Evolutionary conservation across 2,888 invertebrate genomes (phyloP), one percentile per base, ranked within the genome.

Genomic region (Seira musarum): DNA sequence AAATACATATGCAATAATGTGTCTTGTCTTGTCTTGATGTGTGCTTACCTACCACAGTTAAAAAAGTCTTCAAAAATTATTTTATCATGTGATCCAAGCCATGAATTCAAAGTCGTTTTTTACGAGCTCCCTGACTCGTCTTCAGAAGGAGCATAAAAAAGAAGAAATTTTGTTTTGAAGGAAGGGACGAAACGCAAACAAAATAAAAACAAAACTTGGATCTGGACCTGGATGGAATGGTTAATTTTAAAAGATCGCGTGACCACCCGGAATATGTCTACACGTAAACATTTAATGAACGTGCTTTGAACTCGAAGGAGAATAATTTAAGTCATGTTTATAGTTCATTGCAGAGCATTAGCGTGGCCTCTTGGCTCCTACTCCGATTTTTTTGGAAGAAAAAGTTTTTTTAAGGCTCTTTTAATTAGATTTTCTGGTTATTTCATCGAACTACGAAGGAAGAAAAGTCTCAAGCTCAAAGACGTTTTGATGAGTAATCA

Each of bases 181-280:
- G n/a, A n/a, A n/a, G n/a, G n/a, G n/a, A n/a, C n/a, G n/a, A n/a
- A n/a, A n/a, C n/a, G n/a, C n/a, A n/a, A n/a, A n/a, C n/a, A n/a
- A n/a, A n/a, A n/a, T 40, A 66, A 60, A 60, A 74, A 57, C 22
- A 68, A 69, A 57, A 46, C 25, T n/a, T 64, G 25, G 15, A 69
- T n/a, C n/a, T n/a, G n/a, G 25, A 69, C 69, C 64, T 76, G 76
- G 65, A 64, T 21, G 21, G 76, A 76, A 76, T 76, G 1, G 69
- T 64, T 76, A 76, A 76, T 69, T 75, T 61, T 22, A 15, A n/a
- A 75, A 35, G 68, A 68, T 66, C 22, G 69, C 68, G 75, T 76
- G 76, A 70, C 76, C 76, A 76, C 76, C 76, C 76, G 76, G 76
- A 76, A 76, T 69, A 76, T 35, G 10, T 1, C 21, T 6, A 17